Evolutionary conservation across 2,113 vertebrate genomes (phyloP).

Genomic region (Ornithorhynchus anatinus): DNA sequence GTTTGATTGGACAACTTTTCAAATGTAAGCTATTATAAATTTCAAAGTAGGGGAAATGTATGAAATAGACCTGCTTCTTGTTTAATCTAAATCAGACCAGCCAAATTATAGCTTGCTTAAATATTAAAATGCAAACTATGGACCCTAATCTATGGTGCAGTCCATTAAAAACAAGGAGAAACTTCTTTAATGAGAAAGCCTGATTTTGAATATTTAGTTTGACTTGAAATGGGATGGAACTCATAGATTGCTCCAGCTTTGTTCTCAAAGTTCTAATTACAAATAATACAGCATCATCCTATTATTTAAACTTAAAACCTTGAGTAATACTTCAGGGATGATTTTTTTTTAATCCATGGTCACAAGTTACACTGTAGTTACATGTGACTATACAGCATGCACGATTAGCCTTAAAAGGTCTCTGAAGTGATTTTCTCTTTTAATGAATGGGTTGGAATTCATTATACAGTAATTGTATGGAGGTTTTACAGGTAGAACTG

Average conservation of each 20-base stretch:
- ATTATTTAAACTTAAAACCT: slow-evolving; percentile 43
- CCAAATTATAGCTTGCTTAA: not conserved
- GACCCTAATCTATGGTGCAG: not conserved
- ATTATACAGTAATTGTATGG: slow-evolving; percentile 56
- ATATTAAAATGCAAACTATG: not conserved
- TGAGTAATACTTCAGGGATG: slow-evolving; percentile 34
- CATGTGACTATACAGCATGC: not conserved
- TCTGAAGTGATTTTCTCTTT: slow-evolving; percentile 59
- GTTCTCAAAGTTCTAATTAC: not conserved
- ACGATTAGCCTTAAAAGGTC: slow-evolving; percentile 59
- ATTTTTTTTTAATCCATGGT: slow-evolving; percentile 24
- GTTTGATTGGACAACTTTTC: not conserved
- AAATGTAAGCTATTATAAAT: not conserved
- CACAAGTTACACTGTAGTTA: slow-evolving; percentile 42
- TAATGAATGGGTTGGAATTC: slow-evolving; percentile 62
- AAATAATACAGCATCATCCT: slow-evolving; percentile 16
- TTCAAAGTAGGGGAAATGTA: not conserved
- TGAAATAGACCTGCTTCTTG: not conserved
- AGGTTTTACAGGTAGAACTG: slow-evolving; percentile 47
- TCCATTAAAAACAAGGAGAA: not conserved
- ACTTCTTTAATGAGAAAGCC: not conserved
- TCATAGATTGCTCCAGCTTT: not conserved
- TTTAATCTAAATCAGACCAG: not conserved
- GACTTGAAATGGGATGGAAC: slow-evolving; percentile 5
- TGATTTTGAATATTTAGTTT: not conserved